Percentiles rank a stretch among this genome's conserved stretches.
phyloP scores from a whole-genome alignment of 2,113 vertebrate genomes.

The Ochotona curzoniae region DNA sequence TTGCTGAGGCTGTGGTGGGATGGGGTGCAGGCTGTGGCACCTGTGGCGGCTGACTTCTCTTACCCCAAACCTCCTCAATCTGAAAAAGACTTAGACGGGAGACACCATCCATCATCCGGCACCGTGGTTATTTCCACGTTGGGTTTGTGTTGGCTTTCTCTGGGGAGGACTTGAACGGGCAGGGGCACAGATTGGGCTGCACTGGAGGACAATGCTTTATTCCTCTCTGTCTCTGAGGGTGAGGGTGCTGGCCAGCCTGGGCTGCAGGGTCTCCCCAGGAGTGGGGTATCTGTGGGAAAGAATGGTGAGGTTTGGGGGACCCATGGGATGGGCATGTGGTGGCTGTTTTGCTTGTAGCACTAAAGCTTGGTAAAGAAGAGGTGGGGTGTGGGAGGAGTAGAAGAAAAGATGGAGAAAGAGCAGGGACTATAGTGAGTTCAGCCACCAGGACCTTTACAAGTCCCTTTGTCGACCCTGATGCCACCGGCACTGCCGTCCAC shows the following conservation, averaged over 20 bases:
- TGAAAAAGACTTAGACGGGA: neutral
- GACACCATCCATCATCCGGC: accelerated
- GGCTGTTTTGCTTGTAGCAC: neutral
- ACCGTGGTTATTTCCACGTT: accelerated
- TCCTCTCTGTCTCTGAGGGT: neutral
- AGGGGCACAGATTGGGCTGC: accelerated
- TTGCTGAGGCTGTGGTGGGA: slow-evolving; percentile 53
- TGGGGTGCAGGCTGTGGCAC: slow-evolving; percentile 75
- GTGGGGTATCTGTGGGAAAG: accelerated
- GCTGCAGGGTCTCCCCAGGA: neutral
- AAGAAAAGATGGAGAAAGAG: neutral
- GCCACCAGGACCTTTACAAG: neutral
- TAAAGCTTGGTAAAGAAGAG: neutral
- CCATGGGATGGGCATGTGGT: accelerated
- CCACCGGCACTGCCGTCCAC: slow-evolving; percentile 53
- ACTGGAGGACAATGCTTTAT: accelerated
- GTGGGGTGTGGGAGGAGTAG: neutral
- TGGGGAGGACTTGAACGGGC: neutral
- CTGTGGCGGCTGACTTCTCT: slow-evolving; percentile 66
- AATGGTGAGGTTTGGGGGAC: too few relatives aligned
- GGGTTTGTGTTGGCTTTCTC: accelerated
- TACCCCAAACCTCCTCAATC: slow-evolving; percentile 50
- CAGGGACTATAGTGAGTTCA: too few relatives aligned
- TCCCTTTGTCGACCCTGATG: slow-evolving; percentile 16
- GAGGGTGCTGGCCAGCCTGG: accelerated